phyloP scores from a whole-genome alignment of 2,888 invertebrate genomes.

The Gymnocheta viridis region DNA sequence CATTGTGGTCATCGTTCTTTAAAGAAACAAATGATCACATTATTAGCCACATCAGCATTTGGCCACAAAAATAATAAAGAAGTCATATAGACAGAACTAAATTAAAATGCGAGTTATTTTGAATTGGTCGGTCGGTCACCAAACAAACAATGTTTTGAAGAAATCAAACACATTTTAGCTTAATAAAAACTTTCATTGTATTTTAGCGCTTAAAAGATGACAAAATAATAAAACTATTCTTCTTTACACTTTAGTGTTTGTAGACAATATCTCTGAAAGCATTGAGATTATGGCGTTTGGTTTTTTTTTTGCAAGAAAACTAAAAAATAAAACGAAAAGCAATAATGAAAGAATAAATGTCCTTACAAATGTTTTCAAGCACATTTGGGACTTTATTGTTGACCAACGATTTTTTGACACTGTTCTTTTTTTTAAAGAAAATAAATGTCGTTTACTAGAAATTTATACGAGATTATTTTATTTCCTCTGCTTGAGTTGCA shows the following conservation, averaged over 20 bases:
- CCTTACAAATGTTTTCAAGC: conserved; percentile 59
- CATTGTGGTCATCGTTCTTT: no score
- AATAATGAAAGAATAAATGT: conserved; percentile 56
- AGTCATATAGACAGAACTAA: background rate
- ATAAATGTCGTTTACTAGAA: conserved; percentile 44
- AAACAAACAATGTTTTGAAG: background rate
- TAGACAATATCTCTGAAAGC: conserved; percentile 12
- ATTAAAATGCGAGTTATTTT: conserved; percentile 2
- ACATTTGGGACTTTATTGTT: conserved; percentile 27
- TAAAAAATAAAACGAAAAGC: background rate
- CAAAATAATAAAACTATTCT: conserved; percentile 40
- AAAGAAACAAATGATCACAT: background rate
- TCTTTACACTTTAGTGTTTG: background rate
- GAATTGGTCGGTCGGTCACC: background rate
- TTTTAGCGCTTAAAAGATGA: conserved; percentile 37
- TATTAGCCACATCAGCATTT: background rate
- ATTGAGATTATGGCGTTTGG: conserved; percentile 30
- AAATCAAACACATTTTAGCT: conserved; percentile 34
- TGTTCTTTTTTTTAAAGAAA: background rate
- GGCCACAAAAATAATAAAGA: background rate
- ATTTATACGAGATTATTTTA: conserved; percentile 74
- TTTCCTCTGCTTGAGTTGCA: conserved; percentile 77
- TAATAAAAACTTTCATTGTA: conserved; percentile 56
- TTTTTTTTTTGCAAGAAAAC: background rate
- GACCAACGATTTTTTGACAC: conserved; percentile 43